These are phyloP conservation scores for Fulica atra DNA, from an alignment of 2,113 vertebrate species.

Conservation along the genomic window DNA sequence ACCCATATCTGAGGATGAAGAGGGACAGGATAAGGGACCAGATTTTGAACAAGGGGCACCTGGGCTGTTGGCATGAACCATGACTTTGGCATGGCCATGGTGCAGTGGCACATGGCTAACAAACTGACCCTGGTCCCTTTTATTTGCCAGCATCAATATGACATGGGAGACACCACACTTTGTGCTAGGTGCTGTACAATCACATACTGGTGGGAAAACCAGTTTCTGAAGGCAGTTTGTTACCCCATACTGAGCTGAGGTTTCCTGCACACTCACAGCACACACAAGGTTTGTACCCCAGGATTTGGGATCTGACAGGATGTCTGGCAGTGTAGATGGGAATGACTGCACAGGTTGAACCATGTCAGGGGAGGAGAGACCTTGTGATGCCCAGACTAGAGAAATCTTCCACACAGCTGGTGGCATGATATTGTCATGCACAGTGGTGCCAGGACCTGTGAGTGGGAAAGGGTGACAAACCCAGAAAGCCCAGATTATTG, in stretches of 20 bases:
- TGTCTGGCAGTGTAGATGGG: neutral
- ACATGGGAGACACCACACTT: neutral
- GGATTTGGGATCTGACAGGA: neutral
- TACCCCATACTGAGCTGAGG: neutral
- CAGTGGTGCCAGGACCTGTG: neutral
- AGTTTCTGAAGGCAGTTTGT: neutral
- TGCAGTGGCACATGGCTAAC: neutral
- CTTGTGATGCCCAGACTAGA: fast-evolving
- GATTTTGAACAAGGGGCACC: fast-evolving
- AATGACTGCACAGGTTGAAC: neutral
- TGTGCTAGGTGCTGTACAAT: neutral
- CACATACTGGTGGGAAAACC: neutral
- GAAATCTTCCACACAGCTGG: neutral
- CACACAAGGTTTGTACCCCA: neutral
- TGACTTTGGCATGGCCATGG: neutral
- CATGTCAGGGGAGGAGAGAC: neutral
- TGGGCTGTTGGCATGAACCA: neutral
- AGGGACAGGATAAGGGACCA: neutral
- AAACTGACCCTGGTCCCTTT: neutral
- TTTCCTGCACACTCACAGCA: neutral
- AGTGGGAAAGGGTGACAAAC: neutral
- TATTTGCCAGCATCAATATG: neutral
- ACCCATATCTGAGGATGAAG: fast-evolving
- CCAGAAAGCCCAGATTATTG: neutral
- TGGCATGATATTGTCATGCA: neutral